Percentiles rank a stretch among this genome's conserved stretches.
Evolutionary conservation across 2,797 vertebrate species (phyloP).

Genomic region (Choloepus didactylus): DNA sequence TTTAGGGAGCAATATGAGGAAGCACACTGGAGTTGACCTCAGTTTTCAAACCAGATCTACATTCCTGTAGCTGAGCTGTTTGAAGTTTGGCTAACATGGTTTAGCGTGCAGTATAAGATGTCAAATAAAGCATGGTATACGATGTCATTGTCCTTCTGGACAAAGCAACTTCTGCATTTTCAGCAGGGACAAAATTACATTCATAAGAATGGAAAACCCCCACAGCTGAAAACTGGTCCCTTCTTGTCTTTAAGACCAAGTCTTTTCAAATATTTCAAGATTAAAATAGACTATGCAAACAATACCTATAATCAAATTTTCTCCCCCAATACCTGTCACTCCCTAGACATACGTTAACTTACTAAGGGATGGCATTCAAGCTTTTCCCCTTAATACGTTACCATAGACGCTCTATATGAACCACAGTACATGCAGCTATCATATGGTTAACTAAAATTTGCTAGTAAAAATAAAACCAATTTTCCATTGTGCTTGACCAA

Average conservation of each 20-base stretch:
- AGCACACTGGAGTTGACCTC: constrained; percentile 63
- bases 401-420: background rate
- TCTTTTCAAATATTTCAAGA: constrained; percentile 78
- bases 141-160: constrained; percentile 78
- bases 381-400: background rate
- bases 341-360: constrained; percentile 49
- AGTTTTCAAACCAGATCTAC: constrained; percentile 73
- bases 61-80: constrained; percentile 79
- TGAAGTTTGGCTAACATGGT: constrained; percentile 69
- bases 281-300: constrained; percentile 69
- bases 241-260: constrained; percentile 69
- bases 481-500: background rate
- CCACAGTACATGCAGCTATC: too few relatives aligned
- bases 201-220: constrained; percentile 72
- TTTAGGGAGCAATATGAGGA: constrained; percentile 20
- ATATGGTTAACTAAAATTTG: background rate
- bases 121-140: constrained; percentile 78
- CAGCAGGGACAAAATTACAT: constrained; percentile 77
- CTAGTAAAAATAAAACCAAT: background rate
- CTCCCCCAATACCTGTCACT: constrained; percentile 49
- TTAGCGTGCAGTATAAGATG: constrained; percentile 71
- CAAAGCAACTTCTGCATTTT: constrained; percentile 81
- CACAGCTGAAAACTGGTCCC: constrained; percentile 51
- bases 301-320: constrained; percentile 79
- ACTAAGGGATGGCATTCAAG: background rate